These are phyloP conservation scores for Panthera uncia DNA, from an alignment of 2,113 vertebrate species.

Conservation along the genomic window DNA sequence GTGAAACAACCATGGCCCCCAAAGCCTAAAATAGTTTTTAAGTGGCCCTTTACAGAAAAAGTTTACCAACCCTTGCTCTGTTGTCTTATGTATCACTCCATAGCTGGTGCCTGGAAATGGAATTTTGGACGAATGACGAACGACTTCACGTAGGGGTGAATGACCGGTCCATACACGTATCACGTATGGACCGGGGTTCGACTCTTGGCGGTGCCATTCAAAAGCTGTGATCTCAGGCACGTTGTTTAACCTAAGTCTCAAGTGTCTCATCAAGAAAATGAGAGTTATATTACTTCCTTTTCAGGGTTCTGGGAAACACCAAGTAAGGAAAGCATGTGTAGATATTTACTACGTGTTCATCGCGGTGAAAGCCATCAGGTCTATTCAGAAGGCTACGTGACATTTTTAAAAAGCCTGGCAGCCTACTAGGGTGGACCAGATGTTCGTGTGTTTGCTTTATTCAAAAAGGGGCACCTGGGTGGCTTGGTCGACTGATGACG, in stretches of 20 bases:
- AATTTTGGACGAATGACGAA: not conserved
- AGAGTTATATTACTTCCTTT: not conserved
- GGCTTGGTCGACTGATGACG: no score
- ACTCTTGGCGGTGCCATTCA: not conserved
- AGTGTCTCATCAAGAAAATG: not conserved
- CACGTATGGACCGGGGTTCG: not conserved
- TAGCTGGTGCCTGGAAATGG: not conserved
- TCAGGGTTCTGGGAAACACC: not conserved
- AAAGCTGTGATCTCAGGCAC: not conserved
- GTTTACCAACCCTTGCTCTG: not conserved
- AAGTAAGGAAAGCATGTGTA: not conserved
- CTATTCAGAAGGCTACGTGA: not conserved
- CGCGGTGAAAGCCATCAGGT: not conserved
- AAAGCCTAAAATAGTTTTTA: not conserved
- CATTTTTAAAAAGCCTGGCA: not conserved
- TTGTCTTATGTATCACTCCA: not conserved
- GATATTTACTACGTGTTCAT: not conserved
- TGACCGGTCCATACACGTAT: not conserved
- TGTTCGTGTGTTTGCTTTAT: not conserved
- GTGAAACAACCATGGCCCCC: not conserved
- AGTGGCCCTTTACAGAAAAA: not conserved
- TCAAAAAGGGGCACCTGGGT: not conserved
- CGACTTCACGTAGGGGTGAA: not conserved
- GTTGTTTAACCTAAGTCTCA: not conserved
- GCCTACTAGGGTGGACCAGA: not conserved